Base-by-base conservation (phyloP, 2,888 invertebrate genomes). In the Dolichomitus sp. region DNA sequence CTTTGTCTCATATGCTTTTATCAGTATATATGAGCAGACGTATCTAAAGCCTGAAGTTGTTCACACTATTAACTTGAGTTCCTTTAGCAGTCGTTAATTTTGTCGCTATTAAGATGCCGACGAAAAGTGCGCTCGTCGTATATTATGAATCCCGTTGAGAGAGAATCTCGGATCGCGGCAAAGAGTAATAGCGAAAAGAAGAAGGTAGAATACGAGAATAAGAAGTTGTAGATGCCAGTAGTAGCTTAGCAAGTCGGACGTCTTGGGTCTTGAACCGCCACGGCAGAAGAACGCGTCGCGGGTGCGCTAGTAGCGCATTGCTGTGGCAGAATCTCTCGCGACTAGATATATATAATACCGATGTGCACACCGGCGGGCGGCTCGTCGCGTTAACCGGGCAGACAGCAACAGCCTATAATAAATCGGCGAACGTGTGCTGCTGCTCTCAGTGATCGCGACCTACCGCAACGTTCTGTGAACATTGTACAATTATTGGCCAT, bases 401-500 rank as follows among this genome's bases (percentile, higher is more conserved):
- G 72, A 72, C 78, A 69, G 45, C 52, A 80, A 82, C 79, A 81
- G 86, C 76, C 84, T 86, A 84, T 85, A 87, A 92, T 90, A 90
- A 91, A 91, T 90, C 86, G 88, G 85, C 83, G 83, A 87, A 86
- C 85, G 87, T 88, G 83, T 59, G 77, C 69, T 59, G 48, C 57
- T 50, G 23, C 73, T 63, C 63, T 50, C 59, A 80, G 84, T 80
- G 86, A 87, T 78, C 90, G 87, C 91, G 91, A 92, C 92, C 92
- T 92, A 92, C 92, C 92, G 91, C 92, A 92, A 91, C 87, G 83
- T 85, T 79, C 81, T 85, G 87, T 42, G 9, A 50, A 2, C 23
- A 42, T 27, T 14, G 27, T 6, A 40, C 61, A 14, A 19, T 40
- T 17, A 9, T 63, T 63, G 40, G 17, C 40, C 61, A 7, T n/a